Conservation (phyloP, 2,888 invertebrate genomes). For the Ornithoptera priamus region DNA sequence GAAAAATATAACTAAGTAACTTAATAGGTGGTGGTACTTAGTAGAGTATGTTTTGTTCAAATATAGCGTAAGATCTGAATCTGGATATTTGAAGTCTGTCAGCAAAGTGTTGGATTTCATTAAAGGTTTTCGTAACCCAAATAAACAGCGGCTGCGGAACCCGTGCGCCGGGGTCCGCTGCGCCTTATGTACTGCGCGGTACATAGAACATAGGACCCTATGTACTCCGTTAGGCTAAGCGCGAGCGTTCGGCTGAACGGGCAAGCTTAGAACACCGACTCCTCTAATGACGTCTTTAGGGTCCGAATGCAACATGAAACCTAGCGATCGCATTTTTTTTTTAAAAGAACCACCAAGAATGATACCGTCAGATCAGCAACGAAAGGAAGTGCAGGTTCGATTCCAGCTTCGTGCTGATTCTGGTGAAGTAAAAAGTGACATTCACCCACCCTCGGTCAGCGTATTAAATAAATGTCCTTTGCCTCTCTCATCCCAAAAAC, state of each 20-base stretch:
- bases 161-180: slow-evolving; percentile 12
- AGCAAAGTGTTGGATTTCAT: slow-evolving; percentile 23
- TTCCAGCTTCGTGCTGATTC: too few relatives aligned
- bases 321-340: slow-evolving; percentile 27
- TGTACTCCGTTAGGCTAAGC: slow-evolving; percentile 43
- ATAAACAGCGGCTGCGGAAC: slow-evolving; percentile 10
- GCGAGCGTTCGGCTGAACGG: slow-evolving; percentile 59
- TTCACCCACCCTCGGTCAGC: too few relatives aligned
- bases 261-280: slow-evolving; percentile 65
- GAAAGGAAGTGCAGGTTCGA: too few relatives aligned
- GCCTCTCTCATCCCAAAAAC: too few relatives aligned
- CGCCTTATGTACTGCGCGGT: slow-evolving; percentile 24
- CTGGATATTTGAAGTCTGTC: neutral
- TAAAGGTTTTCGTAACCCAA: slow-evolving; percentile 24
- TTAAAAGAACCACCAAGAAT: too few relatives aligned
- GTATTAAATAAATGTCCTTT: too few relatives aligned
- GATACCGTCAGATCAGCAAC: too few relatives aligned
- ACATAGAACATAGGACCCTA: slow-evolving; percentile 29
- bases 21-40: too few relatives aligned
- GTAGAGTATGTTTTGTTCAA: neutral
- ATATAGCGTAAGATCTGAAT: too few relatives aligned
- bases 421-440: too few relatives aligned
- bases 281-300: slow-evolving; percentile 62
- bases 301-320: slow-evolving; percentile 31
- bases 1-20: too few relatives aligned